Base-by-base conservation (phyloP, 2,797 vertebrate species). In the Coregonus sp. region DNA sequence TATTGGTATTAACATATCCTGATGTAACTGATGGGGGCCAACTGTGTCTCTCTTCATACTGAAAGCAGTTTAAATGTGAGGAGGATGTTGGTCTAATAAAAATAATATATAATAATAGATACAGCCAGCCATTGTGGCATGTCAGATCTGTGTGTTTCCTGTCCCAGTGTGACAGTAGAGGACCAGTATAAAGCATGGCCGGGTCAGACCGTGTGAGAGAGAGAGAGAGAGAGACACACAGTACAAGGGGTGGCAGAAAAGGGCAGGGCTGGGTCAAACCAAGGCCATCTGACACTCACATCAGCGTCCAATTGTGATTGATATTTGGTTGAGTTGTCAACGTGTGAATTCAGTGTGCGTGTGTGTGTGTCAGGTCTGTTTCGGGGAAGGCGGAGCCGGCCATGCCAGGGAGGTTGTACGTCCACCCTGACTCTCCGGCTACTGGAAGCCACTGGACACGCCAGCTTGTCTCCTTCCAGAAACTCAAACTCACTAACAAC, bases 401-500 rank as follows among this genome's bases (percentile, higher is more conserved):
- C 6, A 98, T 99, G 97, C 98, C 98, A 0, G 97, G 98, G 18
- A 92, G 97, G 51, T 92, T 99, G 0, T 98, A 99, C 6, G 97
- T 99, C 75, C 98, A 99, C 18, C 96, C 98, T 0, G 98, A 99
- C 74, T 99, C 98, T 1, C 98, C 98, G 0, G 97, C 97, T 3
- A 97, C 96, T 0, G 98, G 98, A 0, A 95, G 96, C 0, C 97
- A 99, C 72, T 99, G 98, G 98, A 98, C 97, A 95, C 92, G 97
- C 85, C 98, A 99, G 87, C 92, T 98, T 0, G 96, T 99, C 70
- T 99, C 98, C 56, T 99, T 99, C 85, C 98, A 99, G 90, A 99
- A 99, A 72, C 96, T 99, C 77, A 99, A 99, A 85, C 96, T 99
- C 80, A 99, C 98, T 86, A 99, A 99, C 89, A 99, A 99, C 90